Evolutionary conservation across 2,888 invertebrate genomes (phyloP).

Genomic region (Tipula unca): DNA sequence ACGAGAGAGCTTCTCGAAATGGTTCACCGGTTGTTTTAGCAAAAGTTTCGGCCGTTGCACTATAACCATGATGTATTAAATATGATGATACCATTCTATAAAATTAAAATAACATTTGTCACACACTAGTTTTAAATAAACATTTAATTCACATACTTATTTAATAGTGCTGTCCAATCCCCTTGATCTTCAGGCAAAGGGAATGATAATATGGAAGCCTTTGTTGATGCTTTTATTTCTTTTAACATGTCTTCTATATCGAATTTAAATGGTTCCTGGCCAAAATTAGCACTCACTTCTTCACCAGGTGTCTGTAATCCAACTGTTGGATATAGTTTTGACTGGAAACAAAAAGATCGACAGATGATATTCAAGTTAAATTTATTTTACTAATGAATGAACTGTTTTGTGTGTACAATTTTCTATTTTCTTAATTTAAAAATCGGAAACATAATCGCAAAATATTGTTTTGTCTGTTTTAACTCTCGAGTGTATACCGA

Average conservation of each 20-base stretch:
- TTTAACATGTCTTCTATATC: conserved; percentile 96
- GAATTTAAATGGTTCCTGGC: conserved; percentile 93
- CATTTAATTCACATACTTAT: conserved; percentile 55
- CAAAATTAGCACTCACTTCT: conserved; percentile 97
- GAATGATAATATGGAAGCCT: conserved; percentile 76
- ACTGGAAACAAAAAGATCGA: conserved; percentile 45
- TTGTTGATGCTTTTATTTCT: conserved; percentile 76
- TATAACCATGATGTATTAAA: conserved; percentile 96
- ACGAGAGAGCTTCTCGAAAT: conserved; percentile 85
- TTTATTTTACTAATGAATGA: conserved; percentile 17
- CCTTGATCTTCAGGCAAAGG: conserved; percentile 79
- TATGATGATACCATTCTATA: conserved; percentile 91
- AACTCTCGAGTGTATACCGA: not conserved
- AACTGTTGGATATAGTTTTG: conserved; percentile 94
- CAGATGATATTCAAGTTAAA: conserved; percentile 21
- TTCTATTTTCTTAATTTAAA: not conserved
- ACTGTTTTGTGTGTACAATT: not conserved
- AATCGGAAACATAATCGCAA: not conserved
- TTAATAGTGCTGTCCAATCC: conserved; percentile 86
- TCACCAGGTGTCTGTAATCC: conserved; percentile 98
- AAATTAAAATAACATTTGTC: conserved; percentile 17
- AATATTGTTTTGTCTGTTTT: not conserved
- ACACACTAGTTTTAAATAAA: not conserved
- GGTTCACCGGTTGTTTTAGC: conserved; percentile 81
- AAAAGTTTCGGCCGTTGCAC: conserved; percentile 92